Evolutionary conservation across 2,113 vertebrate genomes (phyloP), one percentile per base, ranked within the genome.

Genomic region (Chionis minor): DNA sequence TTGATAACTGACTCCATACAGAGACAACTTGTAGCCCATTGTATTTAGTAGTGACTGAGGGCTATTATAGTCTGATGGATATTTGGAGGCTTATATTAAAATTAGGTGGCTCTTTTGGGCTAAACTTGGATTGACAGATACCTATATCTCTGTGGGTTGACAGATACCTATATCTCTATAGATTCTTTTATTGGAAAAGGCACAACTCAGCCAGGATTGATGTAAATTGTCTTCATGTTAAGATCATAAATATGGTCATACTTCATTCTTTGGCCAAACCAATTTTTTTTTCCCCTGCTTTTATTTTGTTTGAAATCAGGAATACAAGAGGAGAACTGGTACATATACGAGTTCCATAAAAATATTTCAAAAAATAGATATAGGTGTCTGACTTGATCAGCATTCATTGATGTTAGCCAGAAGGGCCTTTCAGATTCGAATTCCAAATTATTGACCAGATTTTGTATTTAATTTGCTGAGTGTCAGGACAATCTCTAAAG

Each of bases 51-150:
- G 26, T 45, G n/a, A 73, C 42, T 52, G 33, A 56, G 7, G 52
- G 27, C 47, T 21, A 1, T 33, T 63, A 3, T 2, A 40, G 6
- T 35, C 19, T 69, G 67, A 23, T 55, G 49, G 24, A 4, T 87
- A 75, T 93, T 96, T 92, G 5, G 51, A 94, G 80, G 83, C 70
- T 94, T 90, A 63, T 96, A 33, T 82, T 82, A 91, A 97, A 96
- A 88, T 93, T 66, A 93, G 58, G 45, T 96, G 89, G 30, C 88
- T 95, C 88, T 97, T 94, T 71, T 44, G 61, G 80, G 38, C 63
- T 73, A 42, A 66, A 77, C 62, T 86, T 59, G 59, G 42, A 21
- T 12, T 81, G 67, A 65, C 16, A 44, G 38, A 77, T 77, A 33
- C 3, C 10, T 10, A 1, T 47, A 58, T 81, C 27, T 79, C 32